Conservation (phyloP, 1,140 invertebrate species). For the Heterodera schachtii region DNA sequence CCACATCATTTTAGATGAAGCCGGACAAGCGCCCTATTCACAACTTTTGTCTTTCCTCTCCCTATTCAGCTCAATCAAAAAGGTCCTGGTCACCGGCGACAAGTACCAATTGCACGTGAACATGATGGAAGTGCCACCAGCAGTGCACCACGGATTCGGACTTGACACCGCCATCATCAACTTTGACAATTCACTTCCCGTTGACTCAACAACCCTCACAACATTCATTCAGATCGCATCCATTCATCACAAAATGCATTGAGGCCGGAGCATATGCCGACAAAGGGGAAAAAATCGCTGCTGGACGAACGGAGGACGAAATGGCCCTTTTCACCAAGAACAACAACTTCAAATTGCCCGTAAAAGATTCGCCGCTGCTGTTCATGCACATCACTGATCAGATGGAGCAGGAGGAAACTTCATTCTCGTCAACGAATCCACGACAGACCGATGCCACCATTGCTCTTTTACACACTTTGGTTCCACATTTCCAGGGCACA, state of each 20-base stretch:
- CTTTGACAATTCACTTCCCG: neutral
- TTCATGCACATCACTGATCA: neutral
- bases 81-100: neutral
- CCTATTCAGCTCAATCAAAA: neutral
- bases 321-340: neutral
- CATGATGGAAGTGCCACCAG: neutral
- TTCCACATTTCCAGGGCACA: neutral
- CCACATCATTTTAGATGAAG: neutral
- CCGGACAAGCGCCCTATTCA: neutral
- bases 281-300: neutral
- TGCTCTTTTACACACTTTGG: neutral
- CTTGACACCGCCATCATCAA: neutral
- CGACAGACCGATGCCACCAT: neutral
- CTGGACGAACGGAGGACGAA: neutral
- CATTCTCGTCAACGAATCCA: slow-evolving; percentile 8
- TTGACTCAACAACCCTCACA: neutral
- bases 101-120: neutral
- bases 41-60: neutral
- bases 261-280: neutral
- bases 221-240: neutral
- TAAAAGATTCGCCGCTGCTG: neutral
- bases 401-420: neutral
- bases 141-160: neutral
- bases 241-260: slow-evolving; percentile 1
- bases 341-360: neutral